phyloP scores from a whole-genome alignment of 2,113 vertebrate genomes.

The Macaca mulatta region DNA sequence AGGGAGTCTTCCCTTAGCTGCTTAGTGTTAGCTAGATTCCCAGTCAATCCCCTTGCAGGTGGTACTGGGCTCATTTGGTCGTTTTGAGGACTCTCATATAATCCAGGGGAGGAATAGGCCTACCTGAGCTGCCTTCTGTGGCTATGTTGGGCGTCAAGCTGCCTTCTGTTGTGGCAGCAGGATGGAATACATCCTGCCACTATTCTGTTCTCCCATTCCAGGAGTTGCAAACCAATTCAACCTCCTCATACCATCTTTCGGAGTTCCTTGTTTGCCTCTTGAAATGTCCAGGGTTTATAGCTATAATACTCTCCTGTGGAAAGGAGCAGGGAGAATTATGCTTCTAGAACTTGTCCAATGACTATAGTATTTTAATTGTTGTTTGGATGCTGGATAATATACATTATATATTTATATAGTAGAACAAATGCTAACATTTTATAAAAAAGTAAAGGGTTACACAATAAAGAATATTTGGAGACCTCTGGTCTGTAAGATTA shows the following conservation, averaged over 20 bases:
- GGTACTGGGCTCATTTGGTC: background rate
- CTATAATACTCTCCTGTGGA: background rate
- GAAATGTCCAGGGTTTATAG: background rate
- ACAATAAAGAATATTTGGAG: background rate
- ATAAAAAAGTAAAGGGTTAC: background rate
- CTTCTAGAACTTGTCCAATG: background rate
- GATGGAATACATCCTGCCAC: background rate
- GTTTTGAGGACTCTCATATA: background rate
- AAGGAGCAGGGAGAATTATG: background rate
- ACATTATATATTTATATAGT: background rate
- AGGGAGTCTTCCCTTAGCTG: background rate
- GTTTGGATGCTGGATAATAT: background rate
- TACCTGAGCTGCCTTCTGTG: background rate
- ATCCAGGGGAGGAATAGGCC: background rate
- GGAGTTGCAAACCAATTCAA: background rate
- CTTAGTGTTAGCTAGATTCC: background rate
- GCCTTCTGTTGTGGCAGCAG: background rate
- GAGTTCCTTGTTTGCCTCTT: background rate
- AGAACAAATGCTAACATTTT: background rate
- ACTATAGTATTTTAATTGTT: background rate
- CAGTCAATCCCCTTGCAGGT: accelerated
- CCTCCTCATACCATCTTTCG: background rate
- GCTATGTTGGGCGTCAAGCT: background rate
- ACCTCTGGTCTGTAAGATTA: background rate
- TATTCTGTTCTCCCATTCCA: background rate